Base-by-base conservation (phyloP, 2,888 invertebrate species). In the Empis stercorea region DNA sequence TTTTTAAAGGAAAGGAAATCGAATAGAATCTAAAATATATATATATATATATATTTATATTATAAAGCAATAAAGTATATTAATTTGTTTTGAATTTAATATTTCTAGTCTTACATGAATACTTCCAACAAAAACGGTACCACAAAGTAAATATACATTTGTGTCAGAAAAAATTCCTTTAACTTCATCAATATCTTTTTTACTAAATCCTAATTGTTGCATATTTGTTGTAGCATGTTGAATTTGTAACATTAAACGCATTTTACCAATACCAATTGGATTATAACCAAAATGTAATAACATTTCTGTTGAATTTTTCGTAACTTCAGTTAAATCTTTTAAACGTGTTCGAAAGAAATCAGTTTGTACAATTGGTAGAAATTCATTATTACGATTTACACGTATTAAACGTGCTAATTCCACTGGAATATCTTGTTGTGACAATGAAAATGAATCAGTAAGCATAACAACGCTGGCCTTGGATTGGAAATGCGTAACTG, bases 1-100 rank as follows among this genome's bases (percentile, higher is more conserved):
- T 95, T 96, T 75, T 97, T 99, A 65, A 99, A 95, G 0, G 97
- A 93, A 46, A 99, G 73, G 63, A 97, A 92, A 66, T 99, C 97
- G 62, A 99, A 92, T 37, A 97, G 71, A 51, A 97, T 72, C 92
- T 97, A 76, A 14, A 76, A 76, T 47, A n/a, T n/a, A n/a, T n/a
- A n/a, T n/a, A n/a, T n/a, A n/a, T n/a, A n/a, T n/a, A n/a, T n/a
- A n/a, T n/a, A n/a, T n/a, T n/a, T n/a, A n/a, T n/a, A n/a, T n/a
- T n/a, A n/a, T n/a, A n/a, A n/a, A n/a, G n/a, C n/a, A n/a, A n/a
- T n/a, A n/a, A n/a, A n/a, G n/a, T n/a, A n/a, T n/a, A n/a, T 30
- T 11, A 16, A 13, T 27, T 17, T 4, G 13, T 13, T 30, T 45
- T n/a, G n/a, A 6, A 11, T 23, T 34, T n/a, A 34, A 13, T n/a